Conservation (phyloP, 2,797 vertebrate genomes). For the Girardinus metallicus region DNA sequence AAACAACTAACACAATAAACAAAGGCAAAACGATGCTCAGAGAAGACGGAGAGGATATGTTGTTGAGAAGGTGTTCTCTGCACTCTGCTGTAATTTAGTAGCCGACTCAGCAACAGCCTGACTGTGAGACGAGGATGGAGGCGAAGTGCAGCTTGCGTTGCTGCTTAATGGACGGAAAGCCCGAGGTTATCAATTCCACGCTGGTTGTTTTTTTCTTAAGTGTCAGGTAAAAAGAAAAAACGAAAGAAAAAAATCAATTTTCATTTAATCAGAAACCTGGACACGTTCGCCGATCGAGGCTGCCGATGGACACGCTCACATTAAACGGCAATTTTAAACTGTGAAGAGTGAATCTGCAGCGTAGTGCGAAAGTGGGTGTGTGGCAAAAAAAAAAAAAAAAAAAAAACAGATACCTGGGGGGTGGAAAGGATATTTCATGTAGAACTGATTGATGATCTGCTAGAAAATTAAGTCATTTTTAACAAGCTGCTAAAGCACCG, state of each 20-base stretch:
- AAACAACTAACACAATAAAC: constrained; percentile 35
- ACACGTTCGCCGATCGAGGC: constrained; percentile 26
- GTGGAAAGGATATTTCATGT: constrained; percentile 11
- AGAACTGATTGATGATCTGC: constrained; percentile 17
- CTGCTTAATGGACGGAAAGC: constrained; percentile 47
- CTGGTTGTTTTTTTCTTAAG: constrained; percentile 38
- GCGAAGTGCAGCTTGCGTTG: constrained; percentile 39
- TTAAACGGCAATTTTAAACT: constrained; percentile 51
- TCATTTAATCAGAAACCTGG: constrained; percentile 33
- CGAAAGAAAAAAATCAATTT: constrained; percentile 38
- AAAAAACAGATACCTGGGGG: neutral
- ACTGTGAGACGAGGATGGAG: constrained; percentile 27
- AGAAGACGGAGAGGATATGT: constrained; percentile 33
- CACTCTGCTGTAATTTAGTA: constrained; percentile 39
- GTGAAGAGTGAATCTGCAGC: constrained; percentile 32
- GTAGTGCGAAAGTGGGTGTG: constrained; percentile 7
- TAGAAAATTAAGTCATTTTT: constrained; percentile 25
- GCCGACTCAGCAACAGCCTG: constrained; percentile 39
- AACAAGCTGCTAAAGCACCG: neutral
- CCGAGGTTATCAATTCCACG: constrained; percentile 54
- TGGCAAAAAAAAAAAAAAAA: constrained; percentile 2
- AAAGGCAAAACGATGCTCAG: constrained; percentile 35
- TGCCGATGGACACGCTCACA: constrained; percentile 25
- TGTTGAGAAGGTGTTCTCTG: constrained; percentile 39
- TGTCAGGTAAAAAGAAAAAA: constrained; percentile 42